Percentiles rank a stretch among this genome's conserved stretches.
phyloP scores from a whole-genome alignment of 2,888 invertebrate genomes.

The Nemotelus pantherinus region DNA sequence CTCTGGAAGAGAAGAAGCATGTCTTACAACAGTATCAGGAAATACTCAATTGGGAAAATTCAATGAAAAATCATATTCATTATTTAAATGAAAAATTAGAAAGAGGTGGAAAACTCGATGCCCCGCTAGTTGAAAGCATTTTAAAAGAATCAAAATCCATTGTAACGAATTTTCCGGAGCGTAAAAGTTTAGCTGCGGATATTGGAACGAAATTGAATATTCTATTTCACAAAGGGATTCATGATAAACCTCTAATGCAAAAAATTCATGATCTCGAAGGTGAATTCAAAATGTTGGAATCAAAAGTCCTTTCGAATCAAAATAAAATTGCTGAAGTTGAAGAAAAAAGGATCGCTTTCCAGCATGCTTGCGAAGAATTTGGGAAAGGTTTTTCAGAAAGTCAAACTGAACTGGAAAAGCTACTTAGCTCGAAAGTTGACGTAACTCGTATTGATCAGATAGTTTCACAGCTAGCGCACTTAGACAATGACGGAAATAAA shows the following conservation, averaged over 20 bases:
- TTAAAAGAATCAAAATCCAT: constrained; percentile 76
- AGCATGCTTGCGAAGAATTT: constrained; percentile 76
- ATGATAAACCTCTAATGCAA: constrained; percentile 74
- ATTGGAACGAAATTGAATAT: constrained; percentile 76
- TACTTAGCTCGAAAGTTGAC: constrained; percentile 59
- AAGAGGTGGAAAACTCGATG: constrained; percentile 73
- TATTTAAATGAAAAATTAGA: constrained; percentile 84
- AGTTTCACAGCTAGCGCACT: constrained; percentile 65
- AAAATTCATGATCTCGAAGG: constrained; percentile 79
- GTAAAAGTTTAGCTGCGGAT: constrained; percentile 75
- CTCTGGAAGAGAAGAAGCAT: constrained; percentile 77
- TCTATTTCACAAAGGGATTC: constrained; percentile 75
- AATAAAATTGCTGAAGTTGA: constrained; percentile 76
- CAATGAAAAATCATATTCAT: constrained; percentile 79
- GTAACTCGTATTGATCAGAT: constrained; percentile 63
- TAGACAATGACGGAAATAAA: constrained; percentile 69
- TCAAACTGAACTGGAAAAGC: constrained; percentile 58
- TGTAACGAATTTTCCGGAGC: constrained; percentile 73
- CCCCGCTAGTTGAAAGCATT: constrained; percentile 76
- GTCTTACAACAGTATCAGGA: constrained; percentile 85
- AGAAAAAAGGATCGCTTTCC: constrained; percentile 82
- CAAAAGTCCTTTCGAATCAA: constrained; percentile 74
- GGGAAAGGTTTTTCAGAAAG: constrained; percentile 70
- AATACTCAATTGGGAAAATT: constrained; percentile 82
- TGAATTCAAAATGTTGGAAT: constrained; percentile 73